phyloP scores from a whole-genome alignment of 2,888 invertebrate species.

The Folsomia candida region DNA sequence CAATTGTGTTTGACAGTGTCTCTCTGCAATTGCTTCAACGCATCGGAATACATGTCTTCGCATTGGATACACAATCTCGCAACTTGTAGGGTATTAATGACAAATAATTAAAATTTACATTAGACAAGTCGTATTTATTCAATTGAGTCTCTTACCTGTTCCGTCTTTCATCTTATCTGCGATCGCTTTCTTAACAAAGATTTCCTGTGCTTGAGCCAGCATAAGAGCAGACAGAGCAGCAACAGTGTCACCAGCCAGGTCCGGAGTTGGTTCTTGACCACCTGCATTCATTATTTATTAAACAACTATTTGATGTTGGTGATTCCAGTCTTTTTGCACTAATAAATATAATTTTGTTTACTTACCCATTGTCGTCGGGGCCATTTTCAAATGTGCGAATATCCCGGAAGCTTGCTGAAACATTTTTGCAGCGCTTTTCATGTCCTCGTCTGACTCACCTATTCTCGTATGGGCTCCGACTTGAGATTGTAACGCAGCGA shows the following conservation, averaged over 20 bases:
- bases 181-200: constrained; percentile 91
- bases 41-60: constrained; percentile 91
- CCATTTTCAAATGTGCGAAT: constrained; percentile 76
- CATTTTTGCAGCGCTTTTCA: constrained; percentile 86
- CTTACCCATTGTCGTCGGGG: constrained; percentile 59
- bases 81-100: too few relatives aligned
- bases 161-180: constrained; percentile 87
- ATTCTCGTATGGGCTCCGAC: constrained; percentile 67
- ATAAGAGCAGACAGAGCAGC: constrained; percentile 81
- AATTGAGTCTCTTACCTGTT: too few relatives aligned
- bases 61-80: constrained; percentile 89
- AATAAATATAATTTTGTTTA: neutral
- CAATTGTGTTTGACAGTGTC: constrained; percentile 78
- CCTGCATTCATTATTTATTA: too few relatives aligned
- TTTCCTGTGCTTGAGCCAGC: constrained; percentile 98
- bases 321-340: constrained; percentile 43
- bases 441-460: constrained; percentile 81
- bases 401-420: constrained; percentile 91
- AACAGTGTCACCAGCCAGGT: constrained; percentile 88
- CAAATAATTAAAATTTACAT: too few relatives aligned
- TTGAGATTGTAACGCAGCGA: constrained; percentile 87
- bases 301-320: constrained; percentile 60
- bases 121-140: too few relatives aligned
- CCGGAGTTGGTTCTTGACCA: constrained; percentile 93
- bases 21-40: constrained; percentile 79